Base-by-base conservation (phyloP, 2,113 vertebrate species). In the Stomatorhinus ivindoensis region DNA sequence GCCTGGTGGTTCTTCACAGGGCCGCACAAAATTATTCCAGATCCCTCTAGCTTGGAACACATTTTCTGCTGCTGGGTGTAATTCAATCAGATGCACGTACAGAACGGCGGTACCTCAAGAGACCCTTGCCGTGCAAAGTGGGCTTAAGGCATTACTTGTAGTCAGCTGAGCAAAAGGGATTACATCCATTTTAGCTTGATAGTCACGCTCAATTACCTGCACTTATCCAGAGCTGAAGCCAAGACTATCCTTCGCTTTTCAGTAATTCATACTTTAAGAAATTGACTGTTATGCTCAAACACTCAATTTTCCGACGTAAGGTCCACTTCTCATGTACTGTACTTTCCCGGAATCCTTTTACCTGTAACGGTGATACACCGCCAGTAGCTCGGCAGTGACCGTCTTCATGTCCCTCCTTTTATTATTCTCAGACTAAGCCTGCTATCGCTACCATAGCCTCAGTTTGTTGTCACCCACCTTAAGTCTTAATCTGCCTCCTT, bases 241-340 rank as follows among this genome's bases (percentile, higher is more conserved):
- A 84, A 84, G 21, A 84, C 15, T 21, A 84, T 84, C 82, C 6
- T 47, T 39, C 46, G 82, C 89, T 92, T 91, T 91, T 91, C 90
- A 94, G 91, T 92, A 91, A 93, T 94, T 92, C 91, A 93, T 93
- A 92, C 93, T 93, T 93, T 92, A 93, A 94, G 92, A 93, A 93
- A 93, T 94, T 94, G 94, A 91, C 91, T 87, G 85, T 90, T 91
- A 92, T 90, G 89, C 92, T 91, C 92, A 92, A 92, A 92, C 90
- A 92, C 91, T 89, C 88, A 51, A 50, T 89, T 91, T 55, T 91
- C 90, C 89, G 88, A 61, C 39, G 92, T 90, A 88, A 85, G 11
- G 31, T 76, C 69, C 69, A 76, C 73, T 27, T 69, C 31, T 31
- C 7, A 13, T n/a, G n/a, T n/a, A n/a, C n/a, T n/a, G n/a, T 19